Percentiles rank a stretch among this genome's conserved stretches.
These are phyloP conservation scores for Catalaphyllia jardinei DNA, from an alignment of 64 coral and sea anemone species.

Conservation along the genomic window DNA sequence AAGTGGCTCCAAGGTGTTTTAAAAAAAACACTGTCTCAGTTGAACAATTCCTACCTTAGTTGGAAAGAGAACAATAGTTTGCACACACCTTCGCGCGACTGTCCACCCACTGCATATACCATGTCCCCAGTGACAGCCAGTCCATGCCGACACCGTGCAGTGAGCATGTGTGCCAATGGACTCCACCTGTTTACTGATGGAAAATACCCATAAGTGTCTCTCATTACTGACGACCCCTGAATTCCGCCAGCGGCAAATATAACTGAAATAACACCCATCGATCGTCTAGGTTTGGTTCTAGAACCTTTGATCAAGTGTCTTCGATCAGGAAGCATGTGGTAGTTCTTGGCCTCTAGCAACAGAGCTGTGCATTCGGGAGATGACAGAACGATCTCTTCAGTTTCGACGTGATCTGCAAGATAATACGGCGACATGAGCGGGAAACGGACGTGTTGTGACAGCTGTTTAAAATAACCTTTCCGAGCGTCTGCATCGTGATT, in stretches of 20 bases:
- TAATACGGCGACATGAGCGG: slow-evolving; percentile 95
- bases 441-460: slow-evolving; percentile 76
- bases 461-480: slow-evolving; percentile 52
- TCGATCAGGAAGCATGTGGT: slow-evolving; percentile 94
- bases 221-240: slow-evolving; percentile 82
- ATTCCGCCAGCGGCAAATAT: slow-evolving; percentile 97
- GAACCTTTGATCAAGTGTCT: slow-evolving; percentile 93
- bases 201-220: slow-evolving; percentile 89
- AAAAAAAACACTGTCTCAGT: too few species aligned
- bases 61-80: too few species aligned
- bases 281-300: slow-evolving; percentile 90
- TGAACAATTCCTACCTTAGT: too few species aligned
- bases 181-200: slow-evolving; percentile 88
- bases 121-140: slow-evolving; percentile 95
- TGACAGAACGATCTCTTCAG: slow-evolving; percentile 71
- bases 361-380: slow-evolving; percentile 89
- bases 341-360: slow-evolving; percentile 95
- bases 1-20: too few species aligned
- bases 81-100: slow-evolving; percentile 91
- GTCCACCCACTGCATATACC: slow-evolving; percentile 98
- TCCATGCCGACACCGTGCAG: slow-evolving; percentile 89
- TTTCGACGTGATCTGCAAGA: slow-evolving; percentile 90
- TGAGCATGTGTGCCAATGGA: slow-evolving; percentile 78
- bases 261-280: slow-evolving; percentile 94
- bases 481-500: slow-evolving; percentile 75